Evolutionary conservation across 2,113 vertebrate genomes (phyloP).

Genomic region (Hippocampus mohnikei): DNA sequence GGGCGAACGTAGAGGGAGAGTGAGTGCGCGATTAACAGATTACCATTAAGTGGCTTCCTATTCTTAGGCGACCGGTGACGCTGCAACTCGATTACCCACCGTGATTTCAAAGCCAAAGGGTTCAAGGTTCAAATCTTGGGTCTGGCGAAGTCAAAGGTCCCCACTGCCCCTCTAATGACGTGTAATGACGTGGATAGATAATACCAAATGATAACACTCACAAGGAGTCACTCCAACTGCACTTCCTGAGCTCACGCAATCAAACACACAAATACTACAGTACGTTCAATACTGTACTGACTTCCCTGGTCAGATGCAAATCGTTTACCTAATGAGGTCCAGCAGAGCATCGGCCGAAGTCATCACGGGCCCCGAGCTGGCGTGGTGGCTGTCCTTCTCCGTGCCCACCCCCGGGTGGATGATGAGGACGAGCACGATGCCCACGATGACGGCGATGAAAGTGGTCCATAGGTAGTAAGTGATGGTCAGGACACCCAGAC

Average conservation of each 20-base stretch:
- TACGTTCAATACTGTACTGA: too few relatives aligned
- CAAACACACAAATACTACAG: too few relatives aligned
- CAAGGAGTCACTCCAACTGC: too few relatives aligned
- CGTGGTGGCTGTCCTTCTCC: conserved; percentile 74
- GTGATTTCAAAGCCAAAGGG: neutral
- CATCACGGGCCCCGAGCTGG: conserved; percentile 73
- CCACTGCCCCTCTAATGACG: too few relatives aligned
- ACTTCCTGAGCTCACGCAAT: too few relatives aligned
- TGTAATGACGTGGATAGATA: too few relatives aligned
- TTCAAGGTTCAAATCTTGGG: neutral
- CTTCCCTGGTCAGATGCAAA: neutral
- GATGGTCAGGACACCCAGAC: conserved; percentile 82
- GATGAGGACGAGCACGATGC: conserved; percentile 79
- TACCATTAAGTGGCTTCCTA: conserved; percentile 40
- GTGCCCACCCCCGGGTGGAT: conserved; percentile 80
- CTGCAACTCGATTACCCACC: conserved; percentile 7
- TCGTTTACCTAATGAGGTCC: conserved; percentile 81
- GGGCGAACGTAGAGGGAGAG: neutral
- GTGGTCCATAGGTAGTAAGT: conserved; percentile 91
- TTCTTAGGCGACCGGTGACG: conserved; percentile 37
- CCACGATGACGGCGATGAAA: conserved; percentile 82
- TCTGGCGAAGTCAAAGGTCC: too few relatives aligned
- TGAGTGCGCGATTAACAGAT: conserved; percentile 51
- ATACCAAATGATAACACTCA: too few relatives aligned
- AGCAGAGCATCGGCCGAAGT: conserved; percentile 84